Conservation (phyloP, 2,797 vertebrate genomes). For the Acestrorhynchus altus region DNA sequence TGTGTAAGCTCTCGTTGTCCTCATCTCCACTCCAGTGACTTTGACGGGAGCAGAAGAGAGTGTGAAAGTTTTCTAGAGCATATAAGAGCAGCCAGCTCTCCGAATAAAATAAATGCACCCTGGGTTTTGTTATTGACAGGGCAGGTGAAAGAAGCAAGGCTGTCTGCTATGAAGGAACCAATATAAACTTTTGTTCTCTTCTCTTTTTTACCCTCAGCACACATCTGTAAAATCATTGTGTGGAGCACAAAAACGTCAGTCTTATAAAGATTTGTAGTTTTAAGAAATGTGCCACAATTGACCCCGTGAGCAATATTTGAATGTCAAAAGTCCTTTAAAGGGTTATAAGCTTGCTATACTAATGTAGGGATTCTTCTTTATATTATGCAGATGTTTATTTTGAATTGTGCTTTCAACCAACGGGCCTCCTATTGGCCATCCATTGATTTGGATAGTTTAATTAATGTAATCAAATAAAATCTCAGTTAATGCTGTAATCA, state of each 20-base stretch:
- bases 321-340: no score
- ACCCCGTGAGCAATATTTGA: no score
- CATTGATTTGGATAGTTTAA: no score
- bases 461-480: no score
- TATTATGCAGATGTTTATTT: no score
- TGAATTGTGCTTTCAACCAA: no score
- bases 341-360: no score
- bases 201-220: background rate
- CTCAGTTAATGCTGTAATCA: no score
- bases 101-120: background rate
- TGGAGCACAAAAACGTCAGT: background rate
- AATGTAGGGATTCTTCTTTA: no score
- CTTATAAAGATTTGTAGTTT: background rate
- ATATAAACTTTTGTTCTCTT: background rate
- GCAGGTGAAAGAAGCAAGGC: background rate
- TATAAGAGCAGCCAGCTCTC: background rate
- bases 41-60: background rate
- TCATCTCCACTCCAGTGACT: constrained; percentile 11
- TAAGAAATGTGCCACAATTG: no score
- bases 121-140: constrained; percentile 18
- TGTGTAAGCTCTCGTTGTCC: constrained; percentile 19
- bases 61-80: background rate
- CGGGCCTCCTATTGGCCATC: no score
- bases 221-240: background rate
- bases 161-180: background rate